Percentiles rank a stretch among this genome's conserved stretches.
These are phyloP conservation scores for Cydia splendana DNA, from an alignment of 1,140 invertebrate species.

Conservation along the genomic window DNA sequence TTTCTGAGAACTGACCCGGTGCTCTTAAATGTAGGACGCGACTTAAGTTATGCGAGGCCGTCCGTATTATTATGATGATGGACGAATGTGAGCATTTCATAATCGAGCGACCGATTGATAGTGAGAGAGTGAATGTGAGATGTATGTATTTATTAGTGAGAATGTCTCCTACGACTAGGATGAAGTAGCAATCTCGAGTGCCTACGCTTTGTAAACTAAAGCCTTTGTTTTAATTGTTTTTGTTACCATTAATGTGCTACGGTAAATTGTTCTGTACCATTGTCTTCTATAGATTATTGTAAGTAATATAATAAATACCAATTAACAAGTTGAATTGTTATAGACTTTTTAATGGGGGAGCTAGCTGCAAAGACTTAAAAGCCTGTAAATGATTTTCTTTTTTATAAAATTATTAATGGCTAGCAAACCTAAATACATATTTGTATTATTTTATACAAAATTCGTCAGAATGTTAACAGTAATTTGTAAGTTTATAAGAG, in stretches of 20 bases:
- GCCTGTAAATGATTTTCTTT: conserved; percentile 18
- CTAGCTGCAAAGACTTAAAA: conserved; percentile 26
- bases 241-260: conserved; percentile 77
- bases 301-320: conserved; percentile 76
- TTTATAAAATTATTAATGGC: conserved; percentile 3
- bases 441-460: conserved; percentile 79
- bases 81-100: conserved; percentile 55
- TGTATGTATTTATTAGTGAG: conserved; percentile 77
- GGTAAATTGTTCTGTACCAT: conserved; percentile 74
- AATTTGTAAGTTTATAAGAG: conserved; percentile 78
- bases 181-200: conserved; percentile 79
- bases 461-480: conserved; percentile 78
- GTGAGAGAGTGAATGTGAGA: conserved; percentile 50
- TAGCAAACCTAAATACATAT: conserved; percentile 39
- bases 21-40: conserved; percentile 68
- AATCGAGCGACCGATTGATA: conserved; percentile 42
- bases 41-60: conserved; percentile 71
- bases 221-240: conserved; percentile 77
- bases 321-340: conserved; percentile 79
- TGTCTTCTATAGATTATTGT: conserved; percentile 75
- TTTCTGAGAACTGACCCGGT: conserved; percentile 76
- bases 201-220: conserved; percentile 79
- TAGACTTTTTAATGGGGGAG: conserved; percentile 60
- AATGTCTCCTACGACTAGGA: conserved; percentile 69
- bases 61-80: conserved; percentile 64